A percentile compares a stretch with the other conserved stretches of the same genome.
phyloP scores from a whole-genome alignment of 2,797 vertebrate species.

The Falco berigora region DNA sequence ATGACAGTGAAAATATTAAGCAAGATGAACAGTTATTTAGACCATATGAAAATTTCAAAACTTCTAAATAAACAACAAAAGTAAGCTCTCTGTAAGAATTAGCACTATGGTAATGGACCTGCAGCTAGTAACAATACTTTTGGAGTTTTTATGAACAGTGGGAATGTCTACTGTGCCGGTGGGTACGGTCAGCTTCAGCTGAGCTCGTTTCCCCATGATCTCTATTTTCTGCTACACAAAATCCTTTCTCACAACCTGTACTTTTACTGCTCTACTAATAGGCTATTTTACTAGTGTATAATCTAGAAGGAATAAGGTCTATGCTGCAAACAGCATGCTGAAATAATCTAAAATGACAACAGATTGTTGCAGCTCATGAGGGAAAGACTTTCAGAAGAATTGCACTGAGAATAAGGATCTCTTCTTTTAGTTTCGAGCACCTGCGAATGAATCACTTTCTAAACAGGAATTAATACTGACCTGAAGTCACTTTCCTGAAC shows the following conservation, averaged over 20 bases:
- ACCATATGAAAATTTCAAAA: background rate
- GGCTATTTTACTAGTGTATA: background rate
- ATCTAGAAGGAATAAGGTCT: background rate
- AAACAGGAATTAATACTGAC: background rate
- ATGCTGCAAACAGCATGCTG: rapidly evolving
- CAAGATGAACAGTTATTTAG: background rate
- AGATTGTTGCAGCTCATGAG: background rate
- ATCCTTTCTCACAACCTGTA: background rate
- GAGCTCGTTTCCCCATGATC: background rate
- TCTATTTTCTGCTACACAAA: background rate
- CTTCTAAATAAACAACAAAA: background rate
- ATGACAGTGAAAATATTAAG: background rate
- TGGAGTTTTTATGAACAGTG: background rate
- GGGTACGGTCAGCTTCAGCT: background rate
- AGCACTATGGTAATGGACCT: background rate
- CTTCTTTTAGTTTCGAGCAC: background rate
- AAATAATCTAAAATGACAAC: background rate
- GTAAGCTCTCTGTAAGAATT: background rate
- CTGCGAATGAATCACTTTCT: background rate
- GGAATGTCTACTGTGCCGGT: background rate
- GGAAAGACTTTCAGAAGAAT: background rate
- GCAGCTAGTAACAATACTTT: background rate
- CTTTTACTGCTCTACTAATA: background rate
- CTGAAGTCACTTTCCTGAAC: background rate
- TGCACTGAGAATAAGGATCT: background rate